phyloP scores from a whole-genome alignment of 2,888 invertebrate species.

The Metopia argyrocephala region DNA sequence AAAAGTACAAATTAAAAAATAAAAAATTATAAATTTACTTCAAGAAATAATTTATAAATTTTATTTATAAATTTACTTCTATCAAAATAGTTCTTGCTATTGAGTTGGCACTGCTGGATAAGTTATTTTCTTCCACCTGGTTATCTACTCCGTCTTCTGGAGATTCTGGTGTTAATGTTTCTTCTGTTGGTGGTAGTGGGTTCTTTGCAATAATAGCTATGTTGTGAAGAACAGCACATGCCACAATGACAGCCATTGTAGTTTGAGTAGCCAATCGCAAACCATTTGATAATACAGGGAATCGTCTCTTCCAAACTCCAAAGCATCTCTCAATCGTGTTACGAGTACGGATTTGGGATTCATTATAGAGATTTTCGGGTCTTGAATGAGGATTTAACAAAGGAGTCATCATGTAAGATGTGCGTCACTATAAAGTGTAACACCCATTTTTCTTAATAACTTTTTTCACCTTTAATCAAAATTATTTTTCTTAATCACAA shows the following conservation, averaged over 20 bases:
- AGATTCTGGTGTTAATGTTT: conserved; percentile 1
- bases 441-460: too few species aligned
- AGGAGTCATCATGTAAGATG: conserved; percentile 31
- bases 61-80: too few species aligned
- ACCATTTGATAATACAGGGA: conserved; percentile 20
- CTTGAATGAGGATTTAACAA: conserved; percentile 17
- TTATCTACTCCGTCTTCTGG: conserved; percentile 12
- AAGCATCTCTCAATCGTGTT: conserved; percentile 38
- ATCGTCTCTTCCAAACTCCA: too few species aligned
- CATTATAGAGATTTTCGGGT: conserved; percentile 26
- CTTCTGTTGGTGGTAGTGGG: conserved; percentile 28
- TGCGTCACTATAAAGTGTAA: too few species aligned
- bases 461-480: too few species aligned
- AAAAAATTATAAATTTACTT: too few species aligned
- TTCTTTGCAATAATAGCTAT: too few species aligned
- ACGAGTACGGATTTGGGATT: conserved; percentile 36
- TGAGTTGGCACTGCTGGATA: not conserved
- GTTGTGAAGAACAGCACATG: conserved; percentile 14
- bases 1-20: too few species aligned
- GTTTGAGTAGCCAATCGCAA: not conserved
- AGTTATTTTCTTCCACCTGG: not conserved
- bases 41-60: too few species aligned
- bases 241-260: conserved; percentile 35
- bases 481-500: too few species aligned
- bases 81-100: conserved; percentile 12